These are phyloP conservation scores for Frankliniella fusca DNA, from an alignment of 2,888 invertebrate species.

Conservation along the genomic window DNA sequence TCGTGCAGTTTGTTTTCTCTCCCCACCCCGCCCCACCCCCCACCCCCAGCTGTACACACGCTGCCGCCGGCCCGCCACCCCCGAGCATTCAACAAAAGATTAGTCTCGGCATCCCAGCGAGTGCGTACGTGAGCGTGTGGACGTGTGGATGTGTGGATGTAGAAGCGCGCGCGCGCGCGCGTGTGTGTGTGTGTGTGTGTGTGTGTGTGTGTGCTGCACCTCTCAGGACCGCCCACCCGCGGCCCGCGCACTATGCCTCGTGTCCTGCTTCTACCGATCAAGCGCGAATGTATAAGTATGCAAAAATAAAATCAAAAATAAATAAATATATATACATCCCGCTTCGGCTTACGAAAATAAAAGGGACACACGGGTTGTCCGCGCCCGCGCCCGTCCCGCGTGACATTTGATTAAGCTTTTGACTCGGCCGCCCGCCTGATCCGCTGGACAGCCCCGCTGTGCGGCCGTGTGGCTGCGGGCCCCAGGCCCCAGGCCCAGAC, in stretches of 20 bases:
- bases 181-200: constrained; percentile 12
- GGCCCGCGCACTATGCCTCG: too few relatives aligned
- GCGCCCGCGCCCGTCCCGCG: too few relatives aligned
- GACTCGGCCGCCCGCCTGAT: too few relatives aligned
- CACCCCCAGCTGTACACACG: neutral
- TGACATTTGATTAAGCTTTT: too few relatives aligned
- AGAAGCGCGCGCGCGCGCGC: neutral
- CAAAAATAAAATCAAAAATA: neutral
- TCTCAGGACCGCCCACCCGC: too few relatives aligned
- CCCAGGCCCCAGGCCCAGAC: too few relatives aligned
- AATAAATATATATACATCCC: too few relatives aligned
- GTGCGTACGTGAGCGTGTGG: neutral
- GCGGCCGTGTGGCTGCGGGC: too few relatives aligned
- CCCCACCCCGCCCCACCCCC: neutral
- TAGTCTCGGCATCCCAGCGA: neutral
- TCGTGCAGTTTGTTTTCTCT: neutral
- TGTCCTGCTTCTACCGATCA: neutral
- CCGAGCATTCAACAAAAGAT: neutral
- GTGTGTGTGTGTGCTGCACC: neutral
- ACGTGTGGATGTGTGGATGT: neutral
- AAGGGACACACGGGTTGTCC: neutral
- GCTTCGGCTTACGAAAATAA: neutral
- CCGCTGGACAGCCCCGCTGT: too few relatives aligned
- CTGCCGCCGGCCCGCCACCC: neutral
- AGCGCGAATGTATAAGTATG: neutral